Conservation (phyloP, 2,797 vertebrate species). For the Trematomus bernacchii region DNA sequence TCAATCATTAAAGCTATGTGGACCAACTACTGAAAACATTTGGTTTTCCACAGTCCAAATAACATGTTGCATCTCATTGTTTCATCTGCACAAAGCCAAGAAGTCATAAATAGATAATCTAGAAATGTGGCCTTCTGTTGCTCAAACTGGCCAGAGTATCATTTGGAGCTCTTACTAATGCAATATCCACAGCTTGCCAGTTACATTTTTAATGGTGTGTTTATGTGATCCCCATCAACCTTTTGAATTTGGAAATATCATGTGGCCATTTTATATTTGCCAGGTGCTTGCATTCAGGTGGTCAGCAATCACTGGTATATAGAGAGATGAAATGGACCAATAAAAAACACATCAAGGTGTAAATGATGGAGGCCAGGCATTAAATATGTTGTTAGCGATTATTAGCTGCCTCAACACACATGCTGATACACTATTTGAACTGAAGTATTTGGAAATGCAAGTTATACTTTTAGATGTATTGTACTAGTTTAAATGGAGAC, state of each 20-base stretch:
- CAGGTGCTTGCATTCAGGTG: slow-evolving; percentile 43
- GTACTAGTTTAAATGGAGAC: background rate
- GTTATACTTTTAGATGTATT: slow-evolving; percentile 4
- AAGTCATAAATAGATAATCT: background rate
- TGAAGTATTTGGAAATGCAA: background rate
- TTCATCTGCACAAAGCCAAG: background rate
- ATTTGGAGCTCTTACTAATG: background rate
- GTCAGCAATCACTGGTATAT: slow-evolving; percentile 19
- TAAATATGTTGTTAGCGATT: slow-evolving; percentile 8
- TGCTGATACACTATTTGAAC: background rate
- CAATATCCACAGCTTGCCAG: slow-evolving; percentile 19
- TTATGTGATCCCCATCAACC: slow-evolving; percentile 40
- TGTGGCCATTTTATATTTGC: slow-evolving; percentile 1
- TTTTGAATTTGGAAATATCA: slow-evolving; percentile 37
- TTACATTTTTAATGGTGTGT: slow-evolving; percentile 38
- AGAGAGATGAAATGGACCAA: slow-evolving; percentile 22
- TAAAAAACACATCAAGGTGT: slow-evolving; percentile 25
- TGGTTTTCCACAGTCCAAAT: slow-evolving; percentile 48
- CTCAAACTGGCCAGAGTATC: background rate
- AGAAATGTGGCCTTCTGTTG: background rate
- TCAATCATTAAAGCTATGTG: slow-evolving; percentile 70
- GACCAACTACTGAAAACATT: slow-evolving; percentile 72
- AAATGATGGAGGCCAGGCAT: slow-evolving; percentile 15
- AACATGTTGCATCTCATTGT: background rate
- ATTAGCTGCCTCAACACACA: background rate